A percentile compares a stretch with the other conserved stretches of the same genome.
Conservation (phyloP, 92 coral and sea anemone genomes). For the Palythoa caribaeorum region DNA sequence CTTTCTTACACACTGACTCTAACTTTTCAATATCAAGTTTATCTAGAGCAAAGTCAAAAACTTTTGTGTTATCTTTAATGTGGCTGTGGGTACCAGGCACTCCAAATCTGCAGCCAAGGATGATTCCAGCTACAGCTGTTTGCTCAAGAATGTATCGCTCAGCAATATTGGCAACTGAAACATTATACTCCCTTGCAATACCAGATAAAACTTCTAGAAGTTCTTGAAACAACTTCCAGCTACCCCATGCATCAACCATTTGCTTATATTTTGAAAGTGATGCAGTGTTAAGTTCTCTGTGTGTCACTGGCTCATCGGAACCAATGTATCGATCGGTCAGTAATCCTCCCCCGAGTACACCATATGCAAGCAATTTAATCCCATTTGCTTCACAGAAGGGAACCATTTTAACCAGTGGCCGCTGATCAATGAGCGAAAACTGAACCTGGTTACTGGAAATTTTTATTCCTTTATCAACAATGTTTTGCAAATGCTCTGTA, state of each 20-base stretch:
- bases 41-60: constrained; percentile 61
- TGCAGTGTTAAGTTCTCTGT: constrained; percentile 72
- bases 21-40: constrained; percentile 68
- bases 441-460: constrained; percentile 89
- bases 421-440: constrained; percentile 83
- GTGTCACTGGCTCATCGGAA: constrained; percentile 61
- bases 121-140: constrained; percentile 82
- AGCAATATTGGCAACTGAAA: constrained; percentile 87
- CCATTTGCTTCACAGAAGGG: constrained; percentile 75
- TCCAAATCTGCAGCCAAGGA: constrained; percentile 85
- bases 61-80: constrained; percentile 70
- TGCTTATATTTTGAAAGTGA: constrained; percentile 88
- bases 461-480: constrained; percentile 64
- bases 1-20: constrained; percentile 63
- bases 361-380: constrained; percentile 78
- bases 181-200: constrained; percentile 71
- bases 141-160: constrained; percentile 80
- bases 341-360: constrained; percentile 83
- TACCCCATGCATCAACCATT: constrained; percentile 92
- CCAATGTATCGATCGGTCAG: constrained; percentile 74
- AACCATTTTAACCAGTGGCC: constrained; percentile 80
- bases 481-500: constrained; percentile 74
- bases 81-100: constrained; percentile 72
- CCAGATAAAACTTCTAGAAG: constrained; percentile 66
- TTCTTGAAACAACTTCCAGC: constrained; percentile 84